Percentiles rank a stretch among this genome's conserved stretches.
These are phyloP conservation scores for Oligia fasciuncula DNA, from an alignment of 2,888 invertebrate genomes.

Conservation along the genomic window DNA sequence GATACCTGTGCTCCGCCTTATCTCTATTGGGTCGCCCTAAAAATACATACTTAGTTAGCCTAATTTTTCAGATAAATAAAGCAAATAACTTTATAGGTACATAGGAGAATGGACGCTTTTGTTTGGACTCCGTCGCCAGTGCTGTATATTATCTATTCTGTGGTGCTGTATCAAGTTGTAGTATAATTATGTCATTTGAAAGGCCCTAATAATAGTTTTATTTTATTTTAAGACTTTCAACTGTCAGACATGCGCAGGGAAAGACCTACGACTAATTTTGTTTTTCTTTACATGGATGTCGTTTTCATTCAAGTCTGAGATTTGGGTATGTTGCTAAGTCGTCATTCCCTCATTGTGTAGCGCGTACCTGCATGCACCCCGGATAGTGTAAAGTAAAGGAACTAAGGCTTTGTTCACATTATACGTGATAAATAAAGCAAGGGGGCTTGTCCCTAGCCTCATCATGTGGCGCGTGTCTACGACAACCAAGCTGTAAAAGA, in stretches of 20 bases:
- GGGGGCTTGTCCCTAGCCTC: background rate
- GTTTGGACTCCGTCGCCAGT: background rate
- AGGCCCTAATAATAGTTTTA: background rate
- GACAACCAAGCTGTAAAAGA: background rate
- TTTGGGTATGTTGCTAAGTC: background rate
- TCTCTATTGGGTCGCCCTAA: conserved; percentile 92
- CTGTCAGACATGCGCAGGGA: background rate
- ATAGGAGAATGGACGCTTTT: background rate
- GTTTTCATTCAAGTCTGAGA: background rate
- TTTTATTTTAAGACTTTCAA: background rate
- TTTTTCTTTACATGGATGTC: background rate
- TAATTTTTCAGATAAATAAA: background rate
- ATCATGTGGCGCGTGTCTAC: background rate
- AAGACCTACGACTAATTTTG: background rate
- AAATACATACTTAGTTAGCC: background rate
- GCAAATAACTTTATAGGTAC: background rate
- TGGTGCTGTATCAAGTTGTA: background rate
- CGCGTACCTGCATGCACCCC: background rate
- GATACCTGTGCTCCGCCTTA: conserved; percentile 98
- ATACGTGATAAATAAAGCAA: background rate
- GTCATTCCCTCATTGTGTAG: background rate
- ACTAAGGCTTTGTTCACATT: background rate
- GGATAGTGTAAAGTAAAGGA: background rate
- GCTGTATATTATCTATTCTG: too few species aligned
- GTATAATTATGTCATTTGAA: background rate